Base-by-base conservation (phyloP, 2,113 vertebrate species). In the Bettongia penicillata region DNA sequence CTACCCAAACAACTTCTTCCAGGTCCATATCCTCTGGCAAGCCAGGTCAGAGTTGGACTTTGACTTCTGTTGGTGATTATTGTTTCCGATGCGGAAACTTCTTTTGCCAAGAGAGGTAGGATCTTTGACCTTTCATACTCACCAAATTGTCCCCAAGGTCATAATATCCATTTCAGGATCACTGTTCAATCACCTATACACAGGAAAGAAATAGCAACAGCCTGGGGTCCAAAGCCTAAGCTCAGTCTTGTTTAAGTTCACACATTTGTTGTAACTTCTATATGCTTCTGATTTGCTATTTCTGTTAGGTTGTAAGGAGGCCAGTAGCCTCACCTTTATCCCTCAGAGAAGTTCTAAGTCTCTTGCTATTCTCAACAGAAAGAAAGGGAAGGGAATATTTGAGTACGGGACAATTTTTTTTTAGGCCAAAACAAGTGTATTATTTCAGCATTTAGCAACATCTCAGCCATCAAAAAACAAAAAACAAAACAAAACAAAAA, bases 381-480 rank as follows among this genome's bases (percentile, higher is more conserved):
- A 84, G 14, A 22, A 84, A 22, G 19, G 16, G 68, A 84, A n/a
- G 16, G 43, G 37, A 84, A 61, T 61, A 26, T 31, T 28, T 61
- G 10, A 57, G 55, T 57, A 31, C 26, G 22, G 68, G 37, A 1
- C 5, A 48, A 51, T 51, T 51, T 51, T 51, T 10, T 51, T 51
- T 97, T 98, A 98, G 97, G 98, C 98, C 98, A 98, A 98, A 98
- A 98, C 98, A 98, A 97, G 96, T 99, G 99, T 99, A 99, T 99
- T 99, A 97, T 96, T 92, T 98, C 84, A 92, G 84, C 93, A 97
- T 97, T 99, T 98, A 98, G 97, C 98, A 98, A 98, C 98, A 98
- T 98, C 97, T 98, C 97, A 98, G 96, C 98, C 98, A 98, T 99
- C 98, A 98, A 98, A 98, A 99, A 99, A 99, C 98, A 98, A 98